phyloP scores from a whole-genome alignment of 2,797 vertebrate genomes.

The Cercopithecus hamlyni region DNA sequence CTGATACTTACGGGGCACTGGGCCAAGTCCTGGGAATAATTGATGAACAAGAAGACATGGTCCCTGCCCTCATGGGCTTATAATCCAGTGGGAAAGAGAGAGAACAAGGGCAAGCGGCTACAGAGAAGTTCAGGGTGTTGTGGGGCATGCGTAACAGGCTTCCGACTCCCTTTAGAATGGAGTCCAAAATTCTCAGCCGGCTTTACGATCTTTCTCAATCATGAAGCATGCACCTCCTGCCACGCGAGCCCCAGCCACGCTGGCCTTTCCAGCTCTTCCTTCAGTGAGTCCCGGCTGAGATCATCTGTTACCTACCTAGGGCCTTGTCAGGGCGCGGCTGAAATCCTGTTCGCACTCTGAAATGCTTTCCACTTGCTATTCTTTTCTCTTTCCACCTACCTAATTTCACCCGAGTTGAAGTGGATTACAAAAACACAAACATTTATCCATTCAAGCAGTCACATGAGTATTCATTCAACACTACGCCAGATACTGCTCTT shows the following conservation, averaged over 20 bases:
- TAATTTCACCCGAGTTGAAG: neutral
- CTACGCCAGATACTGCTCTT: neutral
- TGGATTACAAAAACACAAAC: neutral
- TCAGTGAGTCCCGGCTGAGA: neutral
- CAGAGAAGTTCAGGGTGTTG: neutral
- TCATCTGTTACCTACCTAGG: neutral
- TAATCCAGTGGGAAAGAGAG: neutral
- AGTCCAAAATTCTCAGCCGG: neutral
- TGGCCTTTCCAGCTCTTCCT: neutral
- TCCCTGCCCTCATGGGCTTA: neutral
- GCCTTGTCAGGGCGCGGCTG: neutral
- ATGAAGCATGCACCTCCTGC: neutral
- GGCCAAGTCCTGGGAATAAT: neutral
- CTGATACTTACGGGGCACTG: neutral
- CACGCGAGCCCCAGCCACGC: neutral
- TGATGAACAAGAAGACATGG: neutral
- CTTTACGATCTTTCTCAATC: neutral
- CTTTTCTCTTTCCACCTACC: neutral
- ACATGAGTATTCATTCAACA: neutral
- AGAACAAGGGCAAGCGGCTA: neutral
- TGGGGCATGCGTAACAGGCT: neutral
- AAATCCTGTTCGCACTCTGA: neutral
- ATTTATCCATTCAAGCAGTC: neutral
- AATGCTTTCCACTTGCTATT: neutral
- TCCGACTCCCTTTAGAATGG: neutral